phyloP scores from a whole-genome alignment of 1,140 invertebrate genomes.

The Piezodorus guildinii region DNA sequence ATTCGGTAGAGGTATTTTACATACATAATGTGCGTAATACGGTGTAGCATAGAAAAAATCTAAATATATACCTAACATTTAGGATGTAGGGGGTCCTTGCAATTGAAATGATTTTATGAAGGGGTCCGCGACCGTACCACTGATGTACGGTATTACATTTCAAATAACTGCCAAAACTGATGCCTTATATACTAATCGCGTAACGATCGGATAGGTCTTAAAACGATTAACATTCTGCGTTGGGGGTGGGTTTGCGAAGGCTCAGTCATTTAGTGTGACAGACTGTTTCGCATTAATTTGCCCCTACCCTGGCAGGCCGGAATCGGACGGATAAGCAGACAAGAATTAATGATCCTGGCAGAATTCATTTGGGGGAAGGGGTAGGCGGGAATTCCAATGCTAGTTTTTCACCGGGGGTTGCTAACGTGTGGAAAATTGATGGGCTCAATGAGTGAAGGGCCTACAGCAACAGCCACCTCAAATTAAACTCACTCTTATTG shows the following conservation, averaged over 20 bases:
- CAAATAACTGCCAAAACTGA: no score
- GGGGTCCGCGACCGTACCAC: no score
- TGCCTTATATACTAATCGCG: no score
- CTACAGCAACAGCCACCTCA: neutral
- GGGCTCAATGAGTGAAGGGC: constrained; percentile 3
- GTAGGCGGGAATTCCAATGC: constrained; percentile 11
- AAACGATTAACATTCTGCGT: neutral
- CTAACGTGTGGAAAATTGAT: constrained; percentile 14
- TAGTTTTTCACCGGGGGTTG: constrained; percentile 10
- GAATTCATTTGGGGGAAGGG: neutral
- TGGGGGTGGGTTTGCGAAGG: constrained; percentile 6
- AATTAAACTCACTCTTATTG: constrained; percentile 14
- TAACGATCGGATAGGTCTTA: no score
- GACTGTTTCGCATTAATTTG: constrained; percentile 13
- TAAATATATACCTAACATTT: no score
- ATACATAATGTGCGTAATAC: no score
- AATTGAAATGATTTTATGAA: no score
- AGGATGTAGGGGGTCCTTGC: no score
- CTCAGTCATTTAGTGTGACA: constrained; percentile 6
- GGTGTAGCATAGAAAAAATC: no score
- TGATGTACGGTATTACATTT: no score
- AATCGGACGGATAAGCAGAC: constrained; percentile 14
- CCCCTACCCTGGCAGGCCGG: neutral
- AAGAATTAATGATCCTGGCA: constrained; percentile 12
- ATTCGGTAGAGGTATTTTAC: no score